Conservation (phyloP, 2,797 vertebrate species). For the Tympanoctomys barrerae region DNA sequence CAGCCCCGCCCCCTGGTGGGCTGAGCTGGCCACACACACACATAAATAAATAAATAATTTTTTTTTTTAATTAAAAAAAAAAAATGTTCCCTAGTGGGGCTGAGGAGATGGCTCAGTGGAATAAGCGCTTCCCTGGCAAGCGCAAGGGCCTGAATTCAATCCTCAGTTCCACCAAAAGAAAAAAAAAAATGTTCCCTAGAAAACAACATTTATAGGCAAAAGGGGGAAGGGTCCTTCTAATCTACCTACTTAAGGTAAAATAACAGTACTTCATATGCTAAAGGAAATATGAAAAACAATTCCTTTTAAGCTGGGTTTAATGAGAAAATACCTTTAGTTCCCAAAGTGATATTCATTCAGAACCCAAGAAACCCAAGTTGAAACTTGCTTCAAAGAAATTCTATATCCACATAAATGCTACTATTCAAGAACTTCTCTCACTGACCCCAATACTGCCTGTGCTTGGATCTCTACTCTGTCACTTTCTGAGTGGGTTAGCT, state of each 20-base stretch:
- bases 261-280: not conserved
- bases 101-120: too few species aligned
- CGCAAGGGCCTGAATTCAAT: too few species aligned
- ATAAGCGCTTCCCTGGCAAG: too few species aligned
- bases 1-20: too few species aligned
- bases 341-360: slow-evolving; percentile 39
- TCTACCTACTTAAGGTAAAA: not conserved
- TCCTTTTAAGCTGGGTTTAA: slow-evolving; percentile 54
- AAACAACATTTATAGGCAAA: slow-evolving; percentile 6
- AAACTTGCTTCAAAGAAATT: slow-evolving; percentile 64
- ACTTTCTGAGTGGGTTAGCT: slow-evolving; percentile 4
- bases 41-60: too few species aligned
- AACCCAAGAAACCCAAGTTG: slow-evolving; percentile 7
- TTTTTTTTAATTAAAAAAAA: too few species aligned
- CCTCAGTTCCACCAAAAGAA: too few species aligned
- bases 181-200: not conserved
- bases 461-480: slow-evolving; percentile 17
- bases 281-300: slow-evolving; percentile 47
- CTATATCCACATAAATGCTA: slow-evolving; percentile 29
- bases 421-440: not conserved
- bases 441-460: not conserved
- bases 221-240: not conserved
- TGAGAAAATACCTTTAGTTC: slow-evolving; percentile 54
- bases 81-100: too few species aligned
- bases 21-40: too few species aligned